Percentiles rank a stretch among this genome's conserved stretches.
phyloP scores from a whole-genome alignment of 2,797 vertebrate genomes.

The Malurus splendens region DNA sequence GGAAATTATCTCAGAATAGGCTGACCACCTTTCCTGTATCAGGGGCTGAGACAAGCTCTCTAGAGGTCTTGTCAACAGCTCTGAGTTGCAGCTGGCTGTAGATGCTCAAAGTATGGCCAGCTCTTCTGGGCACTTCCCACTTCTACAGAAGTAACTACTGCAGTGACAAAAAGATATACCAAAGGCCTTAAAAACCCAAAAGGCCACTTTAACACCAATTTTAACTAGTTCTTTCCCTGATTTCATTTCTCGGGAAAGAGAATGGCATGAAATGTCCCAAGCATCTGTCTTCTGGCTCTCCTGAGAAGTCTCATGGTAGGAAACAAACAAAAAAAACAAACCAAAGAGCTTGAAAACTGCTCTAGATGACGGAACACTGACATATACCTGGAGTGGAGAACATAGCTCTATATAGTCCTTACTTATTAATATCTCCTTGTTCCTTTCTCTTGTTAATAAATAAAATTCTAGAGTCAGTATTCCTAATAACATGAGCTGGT shows the following conservation, averaged over 20 bases:
- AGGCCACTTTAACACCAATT: not conserved
- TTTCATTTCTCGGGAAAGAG: not conserved
- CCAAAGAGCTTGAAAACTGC: not conserved
- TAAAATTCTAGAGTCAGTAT: not conserved
- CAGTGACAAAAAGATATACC: not conserved
- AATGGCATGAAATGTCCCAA: not conserved
- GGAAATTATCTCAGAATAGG: not conserved
- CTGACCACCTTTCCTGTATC: not conserved
- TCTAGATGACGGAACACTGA: not conserved
- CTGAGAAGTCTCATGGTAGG: not conserved
- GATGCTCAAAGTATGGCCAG: not conserved
- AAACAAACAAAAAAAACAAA: not conserved
- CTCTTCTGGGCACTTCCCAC: not conserved
- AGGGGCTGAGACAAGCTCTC: not conserved
- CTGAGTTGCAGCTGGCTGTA: not conserved
- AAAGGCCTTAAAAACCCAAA: not conserved
- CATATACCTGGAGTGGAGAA: not conserved
- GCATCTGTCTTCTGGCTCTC: not conserved
- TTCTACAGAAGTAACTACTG: not conserved
- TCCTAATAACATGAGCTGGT: not conserved
- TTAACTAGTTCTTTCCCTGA: not conserved
- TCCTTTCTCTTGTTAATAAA: not conserved
- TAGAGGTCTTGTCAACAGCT: slow-evolving; percentile 36
- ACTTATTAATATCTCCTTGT: not conserved
- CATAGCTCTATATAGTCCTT: not conserved